These are phyloP conservation scores for Thereva unica DNA, from an alignment of 2,888 invertebrate genomes.

Conservation along the genomic window DNA sequence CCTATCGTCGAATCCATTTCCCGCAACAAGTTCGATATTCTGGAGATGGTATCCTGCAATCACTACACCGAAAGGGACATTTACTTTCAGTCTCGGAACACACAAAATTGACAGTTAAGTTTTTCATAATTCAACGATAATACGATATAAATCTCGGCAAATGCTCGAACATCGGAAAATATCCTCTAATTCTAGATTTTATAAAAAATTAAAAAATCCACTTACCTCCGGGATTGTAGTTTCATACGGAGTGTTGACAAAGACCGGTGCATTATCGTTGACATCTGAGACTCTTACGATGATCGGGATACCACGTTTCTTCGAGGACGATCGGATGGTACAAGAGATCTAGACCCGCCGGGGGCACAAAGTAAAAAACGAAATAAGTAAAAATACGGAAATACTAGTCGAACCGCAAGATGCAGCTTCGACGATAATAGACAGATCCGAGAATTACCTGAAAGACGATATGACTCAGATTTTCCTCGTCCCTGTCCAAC, in stretches of 20 bases:
- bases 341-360: constrained; percentile 72
- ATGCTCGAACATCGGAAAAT: not conserved
- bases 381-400: constrained; percentile 2
- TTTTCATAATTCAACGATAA: no score
- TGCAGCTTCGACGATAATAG: no score
- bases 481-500: constrained; percentile 82
- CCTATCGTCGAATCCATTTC: no score
- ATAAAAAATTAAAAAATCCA: constrained; percentile 36
- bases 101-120: no score
- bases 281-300: constrained; percentile 88
- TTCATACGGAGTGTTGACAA: constrained; percentile 82
- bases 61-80: no score
- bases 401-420: not conserved
- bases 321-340: constrained; percentile 76
- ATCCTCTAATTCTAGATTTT: constrained; percentile 23
- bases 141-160: no score
- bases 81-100: no score
- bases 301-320: constrained; percentile 82
- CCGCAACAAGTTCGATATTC: no score
- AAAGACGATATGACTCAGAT: constrained; percentile 84
- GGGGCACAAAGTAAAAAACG: constrained; percentile 21
- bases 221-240: constrained; percentile 84
- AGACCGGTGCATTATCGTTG: constrained; percentile 86
- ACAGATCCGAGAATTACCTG: constrained; percentile 64
- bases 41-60: no score